A percentile compares a stretch with the other conserved stretches of the same genome.
phyloP scores from a whole-genome alignment of 23 tunicate species.

The Halocynthia roretzi region DNA sequence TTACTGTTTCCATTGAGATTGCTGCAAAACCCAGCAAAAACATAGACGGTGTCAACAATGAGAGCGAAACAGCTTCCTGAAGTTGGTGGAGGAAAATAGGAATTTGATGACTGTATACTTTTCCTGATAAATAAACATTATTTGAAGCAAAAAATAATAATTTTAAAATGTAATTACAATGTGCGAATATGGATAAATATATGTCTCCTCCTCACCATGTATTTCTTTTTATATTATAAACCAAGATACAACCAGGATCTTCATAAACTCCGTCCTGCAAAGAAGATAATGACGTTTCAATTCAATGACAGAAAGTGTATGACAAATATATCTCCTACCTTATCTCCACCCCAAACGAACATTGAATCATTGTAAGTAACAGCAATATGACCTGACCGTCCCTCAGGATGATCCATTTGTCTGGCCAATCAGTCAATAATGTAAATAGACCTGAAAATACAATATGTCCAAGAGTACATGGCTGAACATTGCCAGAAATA shows the following conservation, averaged over 20 bases:
- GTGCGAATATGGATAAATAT: too few species aligned
- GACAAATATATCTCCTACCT: background rate
- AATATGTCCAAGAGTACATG: too few species aligned
- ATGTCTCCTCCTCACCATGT: background rate
- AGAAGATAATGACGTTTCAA: background rate
- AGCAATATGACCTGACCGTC: constrained; percentile 19
- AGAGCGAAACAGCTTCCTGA: constrained; percentile 4
- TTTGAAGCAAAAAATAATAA: too few species aligned
- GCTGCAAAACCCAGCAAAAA: constrained; percentile 2
- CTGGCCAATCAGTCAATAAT: too few species aligned
- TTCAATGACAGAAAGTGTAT: background rate
- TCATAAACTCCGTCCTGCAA: background rate
- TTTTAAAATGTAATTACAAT: too few species aligned
- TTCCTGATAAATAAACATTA: background rate
- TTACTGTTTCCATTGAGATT: too few species aligned
- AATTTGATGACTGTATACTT: background rate
- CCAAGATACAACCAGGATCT: background rate
- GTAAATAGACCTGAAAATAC: too few species aligned
- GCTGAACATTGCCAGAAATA: too few species aligned
- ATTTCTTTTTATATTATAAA: background rate
- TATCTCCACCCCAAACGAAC: constrained; percentile 29
- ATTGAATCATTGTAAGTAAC: constrained; percentile 5
- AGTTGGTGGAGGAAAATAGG: background rate
- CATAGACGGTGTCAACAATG: background rate
- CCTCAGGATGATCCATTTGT: background rate